These are phyloP conservation scores for Macropodus opercularis DNA, from an alignment of 2,797 vertebrate species.

Conservation along the genomic window DNA sequence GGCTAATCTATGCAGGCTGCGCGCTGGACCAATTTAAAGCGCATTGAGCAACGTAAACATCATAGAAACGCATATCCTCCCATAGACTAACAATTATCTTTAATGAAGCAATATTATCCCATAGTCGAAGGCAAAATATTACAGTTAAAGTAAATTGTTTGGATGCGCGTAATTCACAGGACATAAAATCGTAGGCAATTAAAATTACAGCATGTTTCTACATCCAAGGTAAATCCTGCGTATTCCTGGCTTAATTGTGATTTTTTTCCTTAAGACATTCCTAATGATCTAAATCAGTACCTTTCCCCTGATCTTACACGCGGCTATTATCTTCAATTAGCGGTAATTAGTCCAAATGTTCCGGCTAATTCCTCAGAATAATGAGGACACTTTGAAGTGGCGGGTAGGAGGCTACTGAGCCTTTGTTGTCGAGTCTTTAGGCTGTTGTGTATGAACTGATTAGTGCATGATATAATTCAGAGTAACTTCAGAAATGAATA, in stretches of 20 bases:
- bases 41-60: neutral
- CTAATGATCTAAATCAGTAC: slow-evolving; percentile 83
- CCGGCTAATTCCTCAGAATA: slow-evolving; percentile 76
- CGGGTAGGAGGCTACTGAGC: slow-evolving; percentile 49
- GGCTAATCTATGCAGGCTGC: slow-evolving; percentile 2
- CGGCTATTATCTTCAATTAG: slow-evolving; percentile 82
- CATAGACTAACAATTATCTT: slow-evolving; percentile 21
- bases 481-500: neutral
- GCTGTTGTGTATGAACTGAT: slow-evolving; percentile 60
- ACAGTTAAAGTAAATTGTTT: slow-evolving; percentile 42
- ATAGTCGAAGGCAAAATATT: slow-evolving; percentile 39
- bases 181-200: slow-evolving; percentile 75
- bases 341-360: slow-evolving; percentile 80
- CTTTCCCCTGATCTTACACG: slow-evolving; percentile 73
- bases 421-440: slow-evolving; percentile 57
- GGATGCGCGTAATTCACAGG: slow-evolving; percentile 27
- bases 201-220: slow-evolving; percentile 73
- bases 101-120: slow-evolving; percentile 40
- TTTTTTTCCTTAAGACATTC: slow-evolving; percentile 76
- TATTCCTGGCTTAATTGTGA: slow-evolving; percentile 75
- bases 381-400: slow-evolving; percentile 72
- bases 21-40: slow-evolving; percentile 3
- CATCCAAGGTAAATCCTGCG: slow-evolving; percentile 61
- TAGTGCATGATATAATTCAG: slow-evolving; percentile 48
- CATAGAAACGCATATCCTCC: slow-evolving; percentile 11